A percentile compares a stretch with the other conserved stretches of the same genome.
phyloP scores from a whole-genome alignment of 2,888 invertebrate species.

The Temnothorax rugatulus region DNA sequence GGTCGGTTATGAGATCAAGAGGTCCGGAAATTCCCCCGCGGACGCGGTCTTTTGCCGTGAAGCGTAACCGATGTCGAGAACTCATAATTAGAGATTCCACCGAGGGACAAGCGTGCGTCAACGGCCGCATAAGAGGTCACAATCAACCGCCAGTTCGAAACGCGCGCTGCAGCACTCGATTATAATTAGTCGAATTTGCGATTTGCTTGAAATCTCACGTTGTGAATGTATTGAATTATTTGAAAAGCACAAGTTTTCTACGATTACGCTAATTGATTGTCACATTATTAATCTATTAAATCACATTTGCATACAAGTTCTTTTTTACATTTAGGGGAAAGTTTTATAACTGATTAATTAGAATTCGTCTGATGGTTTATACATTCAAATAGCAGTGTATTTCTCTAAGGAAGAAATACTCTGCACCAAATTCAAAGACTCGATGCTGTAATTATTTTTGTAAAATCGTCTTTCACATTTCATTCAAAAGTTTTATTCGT shows the following conservation, averaged over 20 bases:
- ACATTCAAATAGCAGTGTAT: neutral
- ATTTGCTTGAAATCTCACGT: neutral
- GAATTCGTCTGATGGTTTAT: neutral
- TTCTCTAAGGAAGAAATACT: neutral
- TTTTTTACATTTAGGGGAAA: neutral
- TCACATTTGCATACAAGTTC: neutral
- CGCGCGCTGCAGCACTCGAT: constrained; percentile 13
- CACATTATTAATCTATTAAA: neutral
- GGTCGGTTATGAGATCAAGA: constrained; percentile 34
- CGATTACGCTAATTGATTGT: neutral
- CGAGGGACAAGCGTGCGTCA: constrained; percentile 33
- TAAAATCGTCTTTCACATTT: neutral
- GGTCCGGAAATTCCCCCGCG: constrained; percentile 33
- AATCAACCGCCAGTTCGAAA: constrained; percentile 13
- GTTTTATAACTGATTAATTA: constrained; percentile 1
- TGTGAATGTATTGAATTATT: neutral
- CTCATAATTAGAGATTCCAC: constrained; percentile 66
- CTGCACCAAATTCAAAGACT: neutral
- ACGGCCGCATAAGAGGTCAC: constrained; percentile 29
- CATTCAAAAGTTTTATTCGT: neutral
- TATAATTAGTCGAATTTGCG: neutral
- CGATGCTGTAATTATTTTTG: neutral
- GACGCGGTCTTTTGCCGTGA: constrained; percentile 26
- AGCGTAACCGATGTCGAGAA: constrained; percentile 43
- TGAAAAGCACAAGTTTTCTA: neutral